Conservation (phyloP, 2,888 invertebrate genomes). For the Bombylius discolor region DNA sequence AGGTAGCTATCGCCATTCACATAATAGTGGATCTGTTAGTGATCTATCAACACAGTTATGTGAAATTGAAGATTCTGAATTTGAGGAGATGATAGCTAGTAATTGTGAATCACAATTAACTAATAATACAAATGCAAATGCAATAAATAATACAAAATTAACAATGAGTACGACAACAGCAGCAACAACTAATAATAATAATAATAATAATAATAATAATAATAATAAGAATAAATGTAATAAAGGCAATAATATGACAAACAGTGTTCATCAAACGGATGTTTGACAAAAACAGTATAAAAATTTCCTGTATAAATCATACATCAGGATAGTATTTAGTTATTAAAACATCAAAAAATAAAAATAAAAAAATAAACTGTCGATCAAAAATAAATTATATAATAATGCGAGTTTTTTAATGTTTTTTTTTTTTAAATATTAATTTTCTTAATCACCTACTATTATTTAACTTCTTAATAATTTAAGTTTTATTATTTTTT, state of each 20-base stretch:
- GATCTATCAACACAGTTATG: conserved; percentile 79
- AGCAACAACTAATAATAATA: not conserved
- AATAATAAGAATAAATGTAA: conserved; percentile 5
- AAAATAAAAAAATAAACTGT: not conserved
- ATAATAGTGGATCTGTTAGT: conserved; percentile 58
- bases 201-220: not conserved
- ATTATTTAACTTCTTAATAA: too few relatives aligned
- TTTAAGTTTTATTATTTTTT: too few relatives aligned
- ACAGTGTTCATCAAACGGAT: conserved; percentile 20
- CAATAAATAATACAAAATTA: not conserved
- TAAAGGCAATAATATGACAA: conserved; percentile 18
- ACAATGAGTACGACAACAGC: not conserved
- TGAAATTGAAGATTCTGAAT: conserved; percentile 84
- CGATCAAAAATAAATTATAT: not conserved
- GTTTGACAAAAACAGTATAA: conserved; percentile 17
- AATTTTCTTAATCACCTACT: too few relatives aligned
- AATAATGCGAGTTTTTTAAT: too few relatives aligned
- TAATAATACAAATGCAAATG: not conserved
- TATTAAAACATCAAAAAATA: not conserved
- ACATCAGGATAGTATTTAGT: conserved; percentile 2
- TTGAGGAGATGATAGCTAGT: conserved; percentile 37
- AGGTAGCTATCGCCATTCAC: conserved; percentile 34
- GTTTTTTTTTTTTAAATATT: too few relatives aligned
- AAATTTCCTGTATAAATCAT: not conserved
- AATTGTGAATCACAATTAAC: not conserved